Base-by-base conservation (phyloP, 2,113 vertebrate species). In the Nettapus auritus region DNA sequence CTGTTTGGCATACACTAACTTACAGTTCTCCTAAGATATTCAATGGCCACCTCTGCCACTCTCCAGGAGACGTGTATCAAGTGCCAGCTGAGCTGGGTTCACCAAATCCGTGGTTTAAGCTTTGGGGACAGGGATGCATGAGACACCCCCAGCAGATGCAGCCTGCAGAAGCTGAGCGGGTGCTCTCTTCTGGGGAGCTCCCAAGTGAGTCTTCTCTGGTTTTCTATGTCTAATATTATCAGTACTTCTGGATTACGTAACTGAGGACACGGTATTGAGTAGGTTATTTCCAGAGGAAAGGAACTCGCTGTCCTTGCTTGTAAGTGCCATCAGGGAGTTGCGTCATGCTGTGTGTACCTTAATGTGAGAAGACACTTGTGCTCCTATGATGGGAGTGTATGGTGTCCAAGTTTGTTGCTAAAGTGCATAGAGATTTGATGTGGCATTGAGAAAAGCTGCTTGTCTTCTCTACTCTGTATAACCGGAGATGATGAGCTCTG, bases 151-250 rank as follows among this genome's bases (percentile, higher is more conserved):
- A 44, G 46, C 31, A 71, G 34, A 1, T 1, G 0, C 40, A 9
- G 40, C 10, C 1, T 0, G 0, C 63, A 1, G 7, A 34, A 38
- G 59, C 29, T 26, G 33, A 38, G 40, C 1, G 0, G 29, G 31
- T 46, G 64, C 42, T 67, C 9, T 17, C 42, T 44, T 31, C 23
- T 46, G 17, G 42, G 44, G 50, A 80, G 44, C 44, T 44, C 6
- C 6, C 0, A 5, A 2, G 5, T 4, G 42, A 44, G 20, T 6
- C 36, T 33, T 18, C 36, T 25, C 19, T 3, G 16, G 11, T 67
- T 77, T 15, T 42, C 69, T 10, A 11, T 23, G 14, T 2, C 81
- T 46, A 3, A 44, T 52, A 25, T 28, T 6, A 64, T 18, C 84
- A 15, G 14, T 3, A 0, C 15, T 34, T 55, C 31, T 77, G 28